These are phyloP conservation scores for Palythoa grandiflora DNA, from an alignment of 92 coral and sea anemone species.

Conservation along the genomic window DNA sequence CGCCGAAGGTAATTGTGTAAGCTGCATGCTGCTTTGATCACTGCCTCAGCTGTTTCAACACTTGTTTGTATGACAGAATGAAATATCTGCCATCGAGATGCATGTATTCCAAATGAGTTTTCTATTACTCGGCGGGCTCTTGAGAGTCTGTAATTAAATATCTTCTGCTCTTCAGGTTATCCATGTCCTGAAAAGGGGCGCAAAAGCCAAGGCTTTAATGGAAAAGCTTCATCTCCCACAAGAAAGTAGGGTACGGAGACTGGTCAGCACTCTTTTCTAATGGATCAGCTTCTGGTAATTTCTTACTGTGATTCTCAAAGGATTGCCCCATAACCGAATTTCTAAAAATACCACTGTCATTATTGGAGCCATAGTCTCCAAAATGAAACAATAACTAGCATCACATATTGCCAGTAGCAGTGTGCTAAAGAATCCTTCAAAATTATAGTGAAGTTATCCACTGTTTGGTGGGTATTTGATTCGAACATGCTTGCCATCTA, in stretches of 20 bases:
- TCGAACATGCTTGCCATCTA: conserved; percentile 57
- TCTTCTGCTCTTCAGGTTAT: not conserved
- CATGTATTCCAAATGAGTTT: conserved; percentile 5
- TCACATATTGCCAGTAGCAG: conserved; percentile 55
- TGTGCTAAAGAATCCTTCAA: conserved; percentile 36
- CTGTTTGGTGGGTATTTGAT: conserved; percentile 38
- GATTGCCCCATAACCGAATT: conserved; percentile 16
- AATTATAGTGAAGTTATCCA: conserved; percentile 50
- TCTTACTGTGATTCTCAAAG: not conserved
- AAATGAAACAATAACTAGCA: not conserved
- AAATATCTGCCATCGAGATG: conserved; percentile 15
- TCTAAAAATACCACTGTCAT: conserved; percentile 16
- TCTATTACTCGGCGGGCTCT: not conserved
- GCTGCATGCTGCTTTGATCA: conserved; percentile 10
- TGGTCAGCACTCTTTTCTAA: not conserved
- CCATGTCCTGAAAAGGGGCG: conserved; percentile 1
- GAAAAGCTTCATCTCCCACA: conserved; percentile 19
- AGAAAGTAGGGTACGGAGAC: conserved; percentile 19
- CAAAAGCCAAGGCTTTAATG: conserved; percentile 12
- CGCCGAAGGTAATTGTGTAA: conserved; percentile 26
- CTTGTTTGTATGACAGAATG: conserved; percentile 22
- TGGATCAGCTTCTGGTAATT: not conserved
- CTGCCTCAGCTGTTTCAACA: not conserved
- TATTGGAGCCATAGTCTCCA: conserved; percentile 13
- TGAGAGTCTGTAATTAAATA: conserved; percentile 17